Evolutionary conservation across 1,140 invertebrate genomes (phyloP).

Genomic region (Hyles euphorbiae): DNA sequence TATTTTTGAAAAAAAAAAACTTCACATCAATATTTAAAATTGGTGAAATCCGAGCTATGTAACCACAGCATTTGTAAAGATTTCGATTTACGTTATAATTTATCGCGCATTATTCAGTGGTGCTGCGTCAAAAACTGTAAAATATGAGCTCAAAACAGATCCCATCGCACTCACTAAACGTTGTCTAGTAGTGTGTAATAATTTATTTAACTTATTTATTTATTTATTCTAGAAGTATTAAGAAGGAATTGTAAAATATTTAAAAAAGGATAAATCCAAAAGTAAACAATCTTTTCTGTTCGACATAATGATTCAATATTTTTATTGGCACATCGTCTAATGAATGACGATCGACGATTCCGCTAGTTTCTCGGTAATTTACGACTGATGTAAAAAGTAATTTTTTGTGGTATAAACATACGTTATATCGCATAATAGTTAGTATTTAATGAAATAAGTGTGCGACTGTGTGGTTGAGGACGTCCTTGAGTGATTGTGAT

Average conservation of each 20-base stretch:
- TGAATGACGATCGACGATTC: constrained; percentile 8
- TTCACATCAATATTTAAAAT: too few species aligned
- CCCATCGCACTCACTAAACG: constrained; percentile 39
- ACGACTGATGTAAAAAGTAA: constrained; percentile 68
- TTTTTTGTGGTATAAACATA: constrained; percentile 64
- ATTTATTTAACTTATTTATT: constrained; percentile 73
- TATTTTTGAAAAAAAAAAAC: too few species aligned
- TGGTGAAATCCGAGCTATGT: too few species aligned
- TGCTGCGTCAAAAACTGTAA: too few species aligned
- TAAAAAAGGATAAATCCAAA: constrained; percentile 2
- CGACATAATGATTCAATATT: neutral
- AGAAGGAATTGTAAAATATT: constrained; percentile 35
- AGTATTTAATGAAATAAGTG: constrained; percentile 58
- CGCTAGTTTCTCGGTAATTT: constrained; percentile 54
- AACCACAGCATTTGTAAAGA: too few species aligned
- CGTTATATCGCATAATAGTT: constrained; percentile 63
- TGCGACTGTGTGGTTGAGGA: constrained; percentile 69
- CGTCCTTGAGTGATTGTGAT: constrained; percentile 71
- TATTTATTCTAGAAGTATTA: constrained; percentile 66
- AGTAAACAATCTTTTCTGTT: neutral
- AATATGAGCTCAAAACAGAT: constrained; percentile 31
- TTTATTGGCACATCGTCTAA: neutral
- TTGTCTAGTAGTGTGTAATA: constrained; percentile 39
- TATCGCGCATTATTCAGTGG: too few species aligned
- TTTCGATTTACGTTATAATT: too few species aligned